Evolutionary conservation across 2,888 invertebrate genomes (phyloP).

Genomic region (Rhagophthalmus giganteus): DNA sequence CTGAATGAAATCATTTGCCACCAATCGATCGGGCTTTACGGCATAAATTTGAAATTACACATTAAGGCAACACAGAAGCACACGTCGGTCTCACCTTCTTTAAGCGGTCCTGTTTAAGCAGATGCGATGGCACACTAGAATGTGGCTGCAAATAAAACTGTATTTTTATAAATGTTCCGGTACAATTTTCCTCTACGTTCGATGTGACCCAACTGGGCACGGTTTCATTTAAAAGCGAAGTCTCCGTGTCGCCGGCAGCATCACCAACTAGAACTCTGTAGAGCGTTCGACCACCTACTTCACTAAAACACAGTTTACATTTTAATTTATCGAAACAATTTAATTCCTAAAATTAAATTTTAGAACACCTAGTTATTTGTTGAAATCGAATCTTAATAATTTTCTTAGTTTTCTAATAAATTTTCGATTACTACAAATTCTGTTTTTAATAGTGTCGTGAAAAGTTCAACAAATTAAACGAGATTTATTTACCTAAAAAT

Average conservation of each 20-base stretch:
- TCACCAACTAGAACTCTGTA: conserved; percentile 88
- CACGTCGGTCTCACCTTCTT: conserved; percentile 68
- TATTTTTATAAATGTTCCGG: conserved; percentile 95
- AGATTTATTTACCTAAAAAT: conserved; percentile 76
- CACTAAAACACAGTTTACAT: conserved; percentile 61
- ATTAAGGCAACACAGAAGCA: neutral
- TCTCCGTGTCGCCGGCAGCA: conserved; percentile 92
- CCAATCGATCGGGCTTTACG: conserved; percentile 84
- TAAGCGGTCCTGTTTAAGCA: conserved; percentile 70
- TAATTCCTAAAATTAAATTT: too few relatives aligned
- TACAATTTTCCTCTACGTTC: conserved; percentile 89
- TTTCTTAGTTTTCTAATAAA: too few relatives aligned
- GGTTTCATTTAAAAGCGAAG: conserved; percentile 86
- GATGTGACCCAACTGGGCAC: conserved; percentile 96
- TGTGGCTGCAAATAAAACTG: conserved; percentile 97
- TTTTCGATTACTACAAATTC: too few relatives aligned
- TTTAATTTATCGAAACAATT: neutral
- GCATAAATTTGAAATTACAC: conserved; percentile 1
- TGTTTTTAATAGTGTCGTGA: neutral
- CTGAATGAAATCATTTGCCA: conserved; percentile 98
- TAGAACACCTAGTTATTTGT: too few relatives aligned
- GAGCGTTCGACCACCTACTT: conserved; percentile 92
- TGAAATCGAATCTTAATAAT: too few relatives aligned
- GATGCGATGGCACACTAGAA: conserved; percentile 67
- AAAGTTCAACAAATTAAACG: neutral